Evolutionary conservation across 2,888 invertebrate genomes (phyloP).

Genomic region (Pharmacophagus antenor): DNA sequence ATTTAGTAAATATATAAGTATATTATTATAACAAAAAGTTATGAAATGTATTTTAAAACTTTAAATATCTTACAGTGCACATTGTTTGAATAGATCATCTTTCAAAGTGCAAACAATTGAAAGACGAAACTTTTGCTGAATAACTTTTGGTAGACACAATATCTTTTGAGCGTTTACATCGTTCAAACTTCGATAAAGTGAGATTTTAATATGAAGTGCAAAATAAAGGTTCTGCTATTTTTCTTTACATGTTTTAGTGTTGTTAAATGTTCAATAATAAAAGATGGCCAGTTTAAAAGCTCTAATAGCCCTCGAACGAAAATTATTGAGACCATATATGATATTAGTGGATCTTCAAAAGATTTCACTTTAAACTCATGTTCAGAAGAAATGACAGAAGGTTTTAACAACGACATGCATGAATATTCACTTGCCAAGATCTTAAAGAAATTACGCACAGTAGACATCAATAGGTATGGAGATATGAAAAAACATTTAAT

Average conservation of each 20-base stretch:
- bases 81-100: too few relatives aligned
- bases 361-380: conserved; percentile 3
- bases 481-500: conserved; percentile 1
- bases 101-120: conserved; percentile 23
- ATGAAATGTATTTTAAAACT: too few relatives aligned
- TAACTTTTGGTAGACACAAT: conserved; percentile 10
- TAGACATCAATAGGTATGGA: neutral
- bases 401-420: neutral
- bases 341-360: neutral
- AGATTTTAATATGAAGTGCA: conserved; percentile 17
- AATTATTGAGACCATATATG: conserved; percentile 19
- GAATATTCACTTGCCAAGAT: neutral
- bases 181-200: neutral
- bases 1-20: too few relatives aligned
- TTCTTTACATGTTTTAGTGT: conserved; percentile 2
- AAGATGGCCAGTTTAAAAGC: conserved; percentile 5
- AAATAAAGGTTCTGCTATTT: conserved; percentile 7
- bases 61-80: too few relatives aligned
- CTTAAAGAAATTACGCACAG: conserved; percentile 4
- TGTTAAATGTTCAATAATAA: conserved; percentile 2
- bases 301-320: conserved; percentile 3
- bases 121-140: conserved; percentile 22
- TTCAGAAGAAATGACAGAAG: conserved; percentile 11
- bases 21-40: too few relatives aligned
- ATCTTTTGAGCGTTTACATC: neutral